Evolutionary conservation across 2,888 invertebrate genomes (phyloP).

Genomic region (Tiphia femorata): DNA sequence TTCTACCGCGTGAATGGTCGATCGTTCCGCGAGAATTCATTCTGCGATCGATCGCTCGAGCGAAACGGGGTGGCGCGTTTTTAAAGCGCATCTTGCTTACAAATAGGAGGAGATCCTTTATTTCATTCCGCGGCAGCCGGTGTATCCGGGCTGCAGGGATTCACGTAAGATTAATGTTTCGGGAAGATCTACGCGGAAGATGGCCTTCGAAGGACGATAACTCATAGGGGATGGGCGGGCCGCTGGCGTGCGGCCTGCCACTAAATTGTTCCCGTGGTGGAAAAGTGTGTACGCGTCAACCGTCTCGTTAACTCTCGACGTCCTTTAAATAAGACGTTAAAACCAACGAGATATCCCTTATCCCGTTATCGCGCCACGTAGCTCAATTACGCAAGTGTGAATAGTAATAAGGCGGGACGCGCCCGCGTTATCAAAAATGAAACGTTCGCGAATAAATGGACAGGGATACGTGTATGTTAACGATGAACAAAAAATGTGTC

Average conservation of each 20-base stretch:
- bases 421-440: too few species aligned
- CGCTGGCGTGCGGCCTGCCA: constrained; percentile 38
- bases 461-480: too few species aligned
- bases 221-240: constrained; percentile 23
- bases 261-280: constrained; percentile 44
- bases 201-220: constrained; percentile 45
- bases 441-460: too few species aligned
- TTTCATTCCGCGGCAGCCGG: constrained; percentile 27
- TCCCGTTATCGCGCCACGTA: too few species aligned
- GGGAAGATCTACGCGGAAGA: constrained; percentile 34
- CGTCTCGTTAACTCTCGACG: constrained; percentile 39
- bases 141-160: constrained; percentile 34
- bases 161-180: constrained; percentile 45
- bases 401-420: too few species aligned
- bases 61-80: background rate
- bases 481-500: too few species aligned
- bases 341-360: too few species aligned
- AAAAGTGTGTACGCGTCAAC: constrained; percentile 44
- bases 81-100: constrained; percentile 23
- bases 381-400: too few species aligned
- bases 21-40: too few species aligned
- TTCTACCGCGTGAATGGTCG: too few species aligned
- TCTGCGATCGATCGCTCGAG: too few species aligned
- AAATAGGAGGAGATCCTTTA: constrained; percentile 33
- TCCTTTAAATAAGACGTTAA: too few species aligned